phyloP scores from a whole-genome alignment of 2,113 vertebrate species.

The Pica pica region DNA sequence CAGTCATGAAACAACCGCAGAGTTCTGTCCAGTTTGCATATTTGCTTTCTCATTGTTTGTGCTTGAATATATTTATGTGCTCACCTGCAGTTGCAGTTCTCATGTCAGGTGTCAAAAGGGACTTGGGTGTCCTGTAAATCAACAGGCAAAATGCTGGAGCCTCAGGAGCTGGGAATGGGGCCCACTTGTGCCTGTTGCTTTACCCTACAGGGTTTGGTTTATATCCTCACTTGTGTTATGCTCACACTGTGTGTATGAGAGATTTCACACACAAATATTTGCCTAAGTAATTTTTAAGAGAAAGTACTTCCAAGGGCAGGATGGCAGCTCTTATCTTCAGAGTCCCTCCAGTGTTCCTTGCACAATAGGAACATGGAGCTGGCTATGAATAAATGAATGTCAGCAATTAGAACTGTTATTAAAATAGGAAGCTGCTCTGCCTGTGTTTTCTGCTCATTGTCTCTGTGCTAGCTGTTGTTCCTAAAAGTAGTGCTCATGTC shows the following conservation, averaged over 20 bases:
- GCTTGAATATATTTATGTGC: rapidly evolving
- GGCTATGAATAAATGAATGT: neutral
- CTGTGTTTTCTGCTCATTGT: neutral
- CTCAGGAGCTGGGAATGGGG: neutral
- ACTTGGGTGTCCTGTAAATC: neutral
- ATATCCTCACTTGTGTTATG: neutral
- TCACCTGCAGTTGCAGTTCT: neutral
- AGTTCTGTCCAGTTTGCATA: neutral
- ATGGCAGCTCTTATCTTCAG: neutral
- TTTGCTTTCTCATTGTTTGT: neutral
- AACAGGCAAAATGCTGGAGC: neutral
- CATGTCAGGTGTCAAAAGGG: neutral
- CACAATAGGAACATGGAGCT: neutral
- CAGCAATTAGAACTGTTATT: neutral
- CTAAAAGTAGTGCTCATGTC: neutral
- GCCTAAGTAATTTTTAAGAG: neutral
- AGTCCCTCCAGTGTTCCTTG: neutral
- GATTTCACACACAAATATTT: neutral
- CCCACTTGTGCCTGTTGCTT: neutral
- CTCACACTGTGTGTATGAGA: neutral
- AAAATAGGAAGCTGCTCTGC: neutral
- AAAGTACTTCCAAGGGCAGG: neutral
- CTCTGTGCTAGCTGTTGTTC: neutral
- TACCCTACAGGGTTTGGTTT: neutral
- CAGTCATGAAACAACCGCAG: neutral